Conservation (phyloP, 1,140 invertebrate species). For the Monochamus saltuarius region DNA sequence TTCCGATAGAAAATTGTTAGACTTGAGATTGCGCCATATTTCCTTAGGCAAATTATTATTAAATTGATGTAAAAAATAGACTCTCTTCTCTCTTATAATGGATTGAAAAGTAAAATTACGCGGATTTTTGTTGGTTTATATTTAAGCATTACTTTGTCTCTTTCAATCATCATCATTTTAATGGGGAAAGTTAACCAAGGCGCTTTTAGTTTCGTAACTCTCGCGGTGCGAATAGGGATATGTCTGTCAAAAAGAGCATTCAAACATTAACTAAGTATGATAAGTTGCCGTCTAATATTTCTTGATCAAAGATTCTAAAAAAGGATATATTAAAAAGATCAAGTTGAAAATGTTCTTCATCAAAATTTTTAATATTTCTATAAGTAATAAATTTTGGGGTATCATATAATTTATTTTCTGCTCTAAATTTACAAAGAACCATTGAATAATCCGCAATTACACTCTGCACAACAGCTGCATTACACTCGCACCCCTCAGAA, state of each 20-base stretch:
- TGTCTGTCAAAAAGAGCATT: constrained; percentile 3
- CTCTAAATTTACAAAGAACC: too few relatives aligned
- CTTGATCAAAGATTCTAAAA: too few relatives aligned
- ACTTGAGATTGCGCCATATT: not conserved
- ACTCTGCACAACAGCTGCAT: too few relatives aligned
- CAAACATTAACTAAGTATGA: too few relatives aligned
- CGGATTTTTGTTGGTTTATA: constrained; percentile 9
- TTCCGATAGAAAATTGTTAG: not conserved
- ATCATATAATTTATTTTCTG: too few relatives aligned
- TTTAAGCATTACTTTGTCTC: constrained; percentile 4
- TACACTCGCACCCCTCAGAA: too few relatives aligned
- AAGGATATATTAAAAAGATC: too few relatives aligned
- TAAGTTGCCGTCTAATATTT: too few relatives aligned
- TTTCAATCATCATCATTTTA: constrained; percentile 10
- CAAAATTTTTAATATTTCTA: too few relatives aligned
- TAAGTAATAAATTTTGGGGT: too few relatives aligned
- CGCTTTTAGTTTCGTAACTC: constrained; percentile 14
- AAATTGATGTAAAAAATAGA: constrained; percentile 12
- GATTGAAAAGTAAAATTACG: constrained; percentile 11
- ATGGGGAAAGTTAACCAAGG: constrained; percentile 13
- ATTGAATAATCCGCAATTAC: too few relatives aligned
- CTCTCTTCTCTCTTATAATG: constrained; percentile 13
- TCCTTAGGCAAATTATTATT: constrained; percentile 5
- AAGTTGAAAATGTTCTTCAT: too few relatives aligned
- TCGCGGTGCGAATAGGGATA: not conserved